phyloP scores from a whole-genome alignment of 2,797 vertebrate species.

The Pterois miles region DNA sequence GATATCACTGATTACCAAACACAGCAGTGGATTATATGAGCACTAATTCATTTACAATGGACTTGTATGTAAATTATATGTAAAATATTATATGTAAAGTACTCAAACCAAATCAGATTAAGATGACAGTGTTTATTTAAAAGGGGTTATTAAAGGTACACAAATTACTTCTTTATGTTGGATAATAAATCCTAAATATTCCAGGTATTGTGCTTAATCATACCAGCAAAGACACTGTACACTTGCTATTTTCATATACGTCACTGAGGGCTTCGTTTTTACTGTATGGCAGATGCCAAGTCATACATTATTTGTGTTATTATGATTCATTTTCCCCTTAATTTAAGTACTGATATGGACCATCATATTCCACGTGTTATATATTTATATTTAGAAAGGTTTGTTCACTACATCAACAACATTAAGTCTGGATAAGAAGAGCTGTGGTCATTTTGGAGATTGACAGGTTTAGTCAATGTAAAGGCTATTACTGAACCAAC shows the following conservation, averaged over 20 bases:
- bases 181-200: not conserved
- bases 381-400: not conserved
- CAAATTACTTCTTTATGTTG: not conserved
- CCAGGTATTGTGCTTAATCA: not conserved
- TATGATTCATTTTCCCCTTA: not conserved
- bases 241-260: not conserved
- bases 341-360: not conserved
- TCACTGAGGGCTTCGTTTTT: not conserved
- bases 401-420: not conserved
- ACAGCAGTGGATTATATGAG: conserved; percentile 21
- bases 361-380: not conserved
- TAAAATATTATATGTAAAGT: not conserved
- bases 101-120: not conserved
- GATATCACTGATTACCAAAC: conserved; percentile 38
- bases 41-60: conserved; percentile 12
- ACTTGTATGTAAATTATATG: not conserved
- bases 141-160: not conserved
- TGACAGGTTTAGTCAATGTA: conserved; percentile 32
- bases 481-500: conserved; percentile 35
- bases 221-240: not conserved
- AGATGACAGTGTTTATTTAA: not conserved
- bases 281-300: not conserved
- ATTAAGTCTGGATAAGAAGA: not conserved
- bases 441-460: conserved; percentile 7
- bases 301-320: not conserved